Conservation (phyloP, 2,888 invertebrate species). For the Scaptomyza flava region DNA sequence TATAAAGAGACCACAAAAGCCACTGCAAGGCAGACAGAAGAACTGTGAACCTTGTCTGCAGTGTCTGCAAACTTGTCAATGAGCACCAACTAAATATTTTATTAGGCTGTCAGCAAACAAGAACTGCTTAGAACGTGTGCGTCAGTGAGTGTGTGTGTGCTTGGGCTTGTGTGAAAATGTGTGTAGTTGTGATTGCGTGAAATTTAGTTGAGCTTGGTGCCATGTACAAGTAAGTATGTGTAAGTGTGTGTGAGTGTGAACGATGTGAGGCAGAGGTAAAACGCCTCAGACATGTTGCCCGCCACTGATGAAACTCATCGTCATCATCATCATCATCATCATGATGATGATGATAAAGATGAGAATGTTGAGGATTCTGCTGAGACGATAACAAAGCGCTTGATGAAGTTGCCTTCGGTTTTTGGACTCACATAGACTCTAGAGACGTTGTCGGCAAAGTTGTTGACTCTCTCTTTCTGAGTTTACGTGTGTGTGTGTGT, state of each 20-base stretch:
- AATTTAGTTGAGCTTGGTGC: conserved; percentile 68
- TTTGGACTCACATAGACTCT: conserved; percentile 46
- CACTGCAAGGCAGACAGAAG: conserved; percentile 14
- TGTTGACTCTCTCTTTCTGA: conserved; percentile 56
- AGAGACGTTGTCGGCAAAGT: conserved; percentile 68
- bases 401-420: conserved; percentile 71
- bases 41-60: conserved; percentile 55
- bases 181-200: conserved; percentile 75
- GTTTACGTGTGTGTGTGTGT: conserved; percentile 17
- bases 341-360: conserved; percentile 38
- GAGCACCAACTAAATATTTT: conserved; percentile 82
- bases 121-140: conserved; percentile 3
- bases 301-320: conserved; percentile 64
- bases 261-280: conserved; percentile 36
- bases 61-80: conserved; percentile 80
- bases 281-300: conserved; percentile 61
- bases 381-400: conserved; percentile 62
- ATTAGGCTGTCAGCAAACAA: conserved; percentile 75
- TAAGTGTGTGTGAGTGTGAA: conserved; percentile 27
- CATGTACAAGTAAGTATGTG: conserved; percentile 6
- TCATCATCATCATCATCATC: conserved; percentile 33
- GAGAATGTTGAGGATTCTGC: conserved; percentile 48
- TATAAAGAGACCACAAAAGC: conserved; percentile 65
- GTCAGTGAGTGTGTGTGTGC: neutral
- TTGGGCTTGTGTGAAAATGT: conserved; percentile 26